These are phyloP conservation scores for Ashinkailepas kermadecensis DNA, from an alignment of 2,888 invertebrate genomes.

Conservation along the genomic window DNA sequence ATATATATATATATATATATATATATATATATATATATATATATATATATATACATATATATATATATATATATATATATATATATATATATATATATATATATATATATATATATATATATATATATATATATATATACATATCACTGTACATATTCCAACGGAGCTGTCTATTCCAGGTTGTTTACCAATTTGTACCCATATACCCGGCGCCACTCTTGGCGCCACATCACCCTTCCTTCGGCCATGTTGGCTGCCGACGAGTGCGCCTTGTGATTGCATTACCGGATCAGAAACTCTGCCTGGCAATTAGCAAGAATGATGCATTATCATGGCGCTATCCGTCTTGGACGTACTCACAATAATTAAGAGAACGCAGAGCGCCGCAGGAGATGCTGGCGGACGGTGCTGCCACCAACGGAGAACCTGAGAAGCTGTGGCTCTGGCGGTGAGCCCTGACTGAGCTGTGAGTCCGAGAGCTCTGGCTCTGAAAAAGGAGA, in stretches of 20 bases:
- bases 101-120: no score
- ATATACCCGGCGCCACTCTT: neutral
- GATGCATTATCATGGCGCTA: neutral
- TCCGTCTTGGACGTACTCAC: slow-evolving; percentile 9
- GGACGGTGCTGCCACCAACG: neutral
- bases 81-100: no score
- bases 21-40: no score
- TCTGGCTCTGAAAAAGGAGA: no score
- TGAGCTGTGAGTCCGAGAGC: no score
- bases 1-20: no score
- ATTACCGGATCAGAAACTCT: slow-evolving; percentile 14
- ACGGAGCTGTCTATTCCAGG: no score
- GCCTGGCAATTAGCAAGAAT: neutral
- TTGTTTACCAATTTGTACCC: neutral
- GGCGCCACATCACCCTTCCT: neutral
- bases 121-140: no score
- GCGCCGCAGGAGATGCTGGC: neutral
- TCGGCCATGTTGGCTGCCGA: neutral
- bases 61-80: no score
- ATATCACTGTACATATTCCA: no score
- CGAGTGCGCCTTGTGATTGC: slow-evolving; percentile 1
- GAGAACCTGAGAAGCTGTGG: neutral
- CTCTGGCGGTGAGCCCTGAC: no score
- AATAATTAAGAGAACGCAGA: neutral
- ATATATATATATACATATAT: no score